Base-by-base conservation (phyloP, 2,888 invertebrate genomes). In the Catocala nupta region DNA sequence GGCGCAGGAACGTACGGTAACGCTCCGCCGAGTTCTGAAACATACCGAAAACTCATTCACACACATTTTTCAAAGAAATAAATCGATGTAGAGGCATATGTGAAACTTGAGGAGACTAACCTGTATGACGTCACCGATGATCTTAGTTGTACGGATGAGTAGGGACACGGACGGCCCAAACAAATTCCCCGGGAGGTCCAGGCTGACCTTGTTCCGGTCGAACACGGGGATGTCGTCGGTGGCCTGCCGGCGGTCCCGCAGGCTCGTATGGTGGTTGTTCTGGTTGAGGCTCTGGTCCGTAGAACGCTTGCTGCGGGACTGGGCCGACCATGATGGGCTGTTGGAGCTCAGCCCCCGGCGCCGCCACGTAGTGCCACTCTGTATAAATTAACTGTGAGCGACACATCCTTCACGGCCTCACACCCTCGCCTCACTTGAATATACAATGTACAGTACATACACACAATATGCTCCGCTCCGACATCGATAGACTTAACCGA, bases 21-120 rank as follows among this genome's bases (percentile, higher is more conserved):
- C 97, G 95, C 71, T 96, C 95, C 39, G 97, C 97, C 5, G 97
- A 96, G 87, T 97, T 97, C 97, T 97, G 95, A 25, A 96, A 96
- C 70, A 70, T 34, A 55, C 47, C 52, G n/a, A 33, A 49, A 42
- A 16, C n/a, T 5, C 11, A 11, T 25, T 10, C 9, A 51, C 9
- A 33, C 51, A 34, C 0, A 42, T 13, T 9, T 56, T 12, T 33
- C 13, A 6, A n/a, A 12, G 11, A 12, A 44, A 44, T 25, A n/a
- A n/a, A 13, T 13, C 1, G 10, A 7, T 8, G 12, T 7, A 13
- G 16, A 0, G 5, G 8, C 8, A 39, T 45, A 11, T 8, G 16
- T 25, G 25, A 25, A 25, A 25, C 25, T 25, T 25, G 25, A 8
- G n/a, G 12, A 8, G 8, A 25, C 76, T 74, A 43, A 96, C 96